A percentile compares a stretch with the other conserved stretches of the same genome.
phyloP scores from a whole-genome alignment of 2,888 invertebrate species.

The Drosophila algonquin region DNA sequence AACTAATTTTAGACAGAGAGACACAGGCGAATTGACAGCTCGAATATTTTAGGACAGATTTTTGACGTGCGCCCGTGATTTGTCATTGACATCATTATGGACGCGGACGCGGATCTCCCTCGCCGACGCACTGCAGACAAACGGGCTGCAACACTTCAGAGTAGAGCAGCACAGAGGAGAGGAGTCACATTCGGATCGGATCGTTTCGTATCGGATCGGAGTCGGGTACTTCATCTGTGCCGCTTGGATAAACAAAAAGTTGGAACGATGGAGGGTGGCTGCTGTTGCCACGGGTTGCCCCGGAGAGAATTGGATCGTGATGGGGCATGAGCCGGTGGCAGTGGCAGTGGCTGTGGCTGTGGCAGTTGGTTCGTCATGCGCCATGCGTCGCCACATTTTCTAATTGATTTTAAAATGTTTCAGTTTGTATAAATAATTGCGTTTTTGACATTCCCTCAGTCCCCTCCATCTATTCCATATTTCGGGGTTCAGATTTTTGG shows the following conservation, averaged over 20 bases:
- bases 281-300: no score
- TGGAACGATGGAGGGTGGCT: constrained; percentile 2
- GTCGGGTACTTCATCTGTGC: constrained; percentile 74
- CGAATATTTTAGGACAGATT: constrained; percentile 82
- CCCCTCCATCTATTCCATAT: constrained; percentile 58
- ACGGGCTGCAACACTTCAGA: constrained; percentile 68
- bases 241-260: constrained; percentile 70
- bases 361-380: constrained; percentile 49
- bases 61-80: constrained; percentile 83
- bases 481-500: constrained; percentile 35
- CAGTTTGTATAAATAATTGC: constrained; percentile 81
- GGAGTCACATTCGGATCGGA: neutral
- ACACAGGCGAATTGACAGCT: constrained; percentile 74
- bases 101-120: constrained; percentile 38
- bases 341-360: constrained; percentile 7
- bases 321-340: constrained; percentile 6
- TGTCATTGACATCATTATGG: constrained; percentile 82
- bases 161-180: neutral
- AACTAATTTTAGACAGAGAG: constrained; percentile 81
- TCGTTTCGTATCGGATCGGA: constrained; percentile 26
- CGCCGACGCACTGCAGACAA: constrained; percentile 59
- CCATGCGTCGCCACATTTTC: constrained; percentile 81
- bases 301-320: neutral
- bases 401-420: constrained; percentile 82
- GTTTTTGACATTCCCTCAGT: constrained; percentile 78